phyloP scores from a whole-genome alignment of 1,140 invertebrate species.

The Drosophila pseudoobscura region DNA sequence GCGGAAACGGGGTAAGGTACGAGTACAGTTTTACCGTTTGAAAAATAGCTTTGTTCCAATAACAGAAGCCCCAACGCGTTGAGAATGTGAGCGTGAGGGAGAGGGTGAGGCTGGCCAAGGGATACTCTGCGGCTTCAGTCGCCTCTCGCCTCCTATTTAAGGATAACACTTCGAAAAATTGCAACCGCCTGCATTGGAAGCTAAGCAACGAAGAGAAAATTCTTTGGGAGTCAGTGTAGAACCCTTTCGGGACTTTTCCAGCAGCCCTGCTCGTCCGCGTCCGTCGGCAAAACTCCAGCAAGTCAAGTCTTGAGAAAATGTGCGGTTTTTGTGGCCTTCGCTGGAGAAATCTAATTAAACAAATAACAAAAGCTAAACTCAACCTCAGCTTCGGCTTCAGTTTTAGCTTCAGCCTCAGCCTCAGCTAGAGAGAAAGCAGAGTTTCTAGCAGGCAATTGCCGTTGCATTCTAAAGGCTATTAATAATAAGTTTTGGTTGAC shows the following conservation, averaged over 20 bases:
- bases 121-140: constrained; percentile 52
- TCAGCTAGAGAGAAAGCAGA: constrained; percentile 17
- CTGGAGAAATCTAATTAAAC: constrained; percentile 82
- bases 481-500: constrained; percentile 56
- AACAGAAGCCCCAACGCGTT: constrained; percentile 9
- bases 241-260: not conserved
- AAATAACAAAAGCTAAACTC: constrained; percentile 67
- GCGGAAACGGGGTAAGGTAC: constrained; percentile 5
- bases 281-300: not conserved
- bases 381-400: constrained; percentile 27
- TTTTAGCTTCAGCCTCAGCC: not conserved
- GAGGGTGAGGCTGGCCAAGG: constrained; percentile 23
- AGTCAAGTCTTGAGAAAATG: constrained; percentile 70
- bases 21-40: constrained; percentile 12
- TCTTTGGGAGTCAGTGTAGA: constrained; percentile 23
- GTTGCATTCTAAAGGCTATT: constrained; percentile 36
- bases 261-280: not conserved
- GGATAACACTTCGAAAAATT: constrained; percentile 48
- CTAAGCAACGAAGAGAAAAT: constrained; percentile 35
- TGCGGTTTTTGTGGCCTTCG: constrained; percentile 72
- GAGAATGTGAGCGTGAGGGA: not conserved
- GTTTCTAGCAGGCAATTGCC: not conserved
- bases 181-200: constrained; percentile 58
- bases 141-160: too few species aligned
- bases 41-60: constrained; percentile 75